Evolutionary conservation across 2,888 invertebrate species (phyloP).

Genomic region (Biston stratarius): DNA sequence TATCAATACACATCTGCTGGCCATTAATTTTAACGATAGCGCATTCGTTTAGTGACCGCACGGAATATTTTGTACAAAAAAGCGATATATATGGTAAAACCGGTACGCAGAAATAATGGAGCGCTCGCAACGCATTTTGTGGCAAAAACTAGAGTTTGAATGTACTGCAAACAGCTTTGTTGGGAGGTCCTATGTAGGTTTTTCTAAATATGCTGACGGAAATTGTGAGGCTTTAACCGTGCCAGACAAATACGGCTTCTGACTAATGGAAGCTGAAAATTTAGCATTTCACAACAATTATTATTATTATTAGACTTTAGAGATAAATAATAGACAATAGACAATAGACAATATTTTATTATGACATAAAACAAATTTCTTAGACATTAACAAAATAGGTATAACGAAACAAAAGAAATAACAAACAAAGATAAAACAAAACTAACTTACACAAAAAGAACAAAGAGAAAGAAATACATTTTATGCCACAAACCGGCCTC

Average conservation of each 20-base stretch:
- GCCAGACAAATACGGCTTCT: background rate
- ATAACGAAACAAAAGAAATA: no score
- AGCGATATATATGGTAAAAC: constrained; percentile 2
- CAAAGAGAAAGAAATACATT: no score
- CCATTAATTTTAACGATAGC: constrained; percentile 22
- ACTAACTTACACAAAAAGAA: no score
- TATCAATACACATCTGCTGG: constrained; percentile 25
- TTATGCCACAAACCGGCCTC: no score
- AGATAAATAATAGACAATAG: no score
- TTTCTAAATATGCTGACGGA: constrained; percentile 23
- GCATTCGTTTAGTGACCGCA: constrained; percentile 25
- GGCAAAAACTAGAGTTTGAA: constrained; percentile 25
- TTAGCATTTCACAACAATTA: background rate
- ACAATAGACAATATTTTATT: no score
- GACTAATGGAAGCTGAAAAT: constrained; percentile 8
- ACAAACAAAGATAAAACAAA: no score
- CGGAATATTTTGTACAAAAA: constrained; percentile 17
- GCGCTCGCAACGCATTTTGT: constrained; percentile 18
- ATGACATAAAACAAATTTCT: no score
- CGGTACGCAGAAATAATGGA: constrained; percentile 29
- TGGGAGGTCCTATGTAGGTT: constrained; percentile 16
- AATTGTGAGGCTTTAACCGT: constrained; percentile 13
- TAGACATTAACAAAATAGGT: no score
- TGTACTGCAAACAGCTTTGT: constrained; percentile 28
- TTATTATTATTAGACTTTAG: no score